Percentiles rank a stretch among this genome's conserved stretches.
Evolutionary conservation across 2,797 vertebrate species (phyloP).

Genomic region (Alauda arvensis): DNA sequence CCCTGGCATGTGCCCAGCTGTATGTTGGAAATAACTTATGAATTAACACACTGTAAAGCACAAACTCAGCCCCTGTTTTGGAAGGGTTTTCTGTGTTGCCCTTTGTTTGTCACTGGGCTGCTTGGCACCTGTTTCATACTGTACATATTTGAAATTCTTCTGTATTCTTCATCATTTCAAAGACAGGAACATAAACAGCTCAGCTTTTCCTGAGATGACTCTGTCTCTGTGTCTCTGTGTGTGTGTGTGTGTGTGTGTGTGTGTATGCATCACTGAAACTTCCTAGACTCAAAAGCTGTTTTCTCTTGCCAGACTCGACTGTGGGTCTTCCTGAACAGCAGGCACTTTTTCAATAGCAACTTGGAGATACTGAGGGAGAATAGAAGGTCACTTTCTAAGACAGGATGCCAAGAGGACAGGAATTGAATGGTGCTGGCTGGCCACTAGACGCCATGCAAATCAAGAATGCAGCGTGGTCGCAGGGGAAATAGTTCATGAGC

Average conservation of each 20-base stretch:
- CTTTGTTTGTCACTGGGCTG: background rate
- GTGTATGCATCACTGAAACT: conserved; percentile 35
- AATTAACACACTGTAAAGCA: background rate
- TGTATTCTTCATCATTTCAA: conserved; percentile 41
- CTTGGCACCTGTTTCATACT: conserved; percentile 55
- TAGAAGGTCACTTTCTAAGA: conserved; percentile 70
- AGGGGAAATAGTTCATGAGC: conserved; percentile 71
- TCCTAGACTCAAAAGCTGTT: conserved; percentile 68
- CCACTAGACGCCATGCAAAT: conserved; percentile 62
- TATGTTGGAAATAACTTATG: background rate
- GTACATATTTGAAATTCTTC: conserved; percentile 54
- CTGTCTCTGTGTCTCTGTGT: background rate
- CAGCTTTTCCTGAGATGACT: conserved; percentile 52
- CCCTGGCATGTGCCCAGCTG: background rate
- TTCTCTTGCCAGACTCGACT: conserved; percentile 71
- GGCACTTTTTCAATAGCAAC: conserved; percentile 64
- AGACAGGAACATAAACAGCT: conserved; percentile 65
- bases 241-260: background rate
- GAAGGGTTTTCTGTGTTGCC: accelerated
- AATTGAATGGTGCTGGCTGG: conserved; percentile 68
- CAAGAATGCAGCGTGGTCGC: conserved; percentile 67
- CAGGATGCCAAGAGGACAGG: conserved; percentile 74
- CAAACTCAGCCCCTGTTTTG: background rate
- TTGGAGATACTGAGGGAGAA: conserved; percentile 49
- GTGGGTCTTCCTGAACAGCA: conserved; percentile 68